Evolutionary conservation across 2,797 vertebrate species (phyloP), one percentile per base, ranked within the genome.

Genomic region (Antennarius maculatus): DNA sequence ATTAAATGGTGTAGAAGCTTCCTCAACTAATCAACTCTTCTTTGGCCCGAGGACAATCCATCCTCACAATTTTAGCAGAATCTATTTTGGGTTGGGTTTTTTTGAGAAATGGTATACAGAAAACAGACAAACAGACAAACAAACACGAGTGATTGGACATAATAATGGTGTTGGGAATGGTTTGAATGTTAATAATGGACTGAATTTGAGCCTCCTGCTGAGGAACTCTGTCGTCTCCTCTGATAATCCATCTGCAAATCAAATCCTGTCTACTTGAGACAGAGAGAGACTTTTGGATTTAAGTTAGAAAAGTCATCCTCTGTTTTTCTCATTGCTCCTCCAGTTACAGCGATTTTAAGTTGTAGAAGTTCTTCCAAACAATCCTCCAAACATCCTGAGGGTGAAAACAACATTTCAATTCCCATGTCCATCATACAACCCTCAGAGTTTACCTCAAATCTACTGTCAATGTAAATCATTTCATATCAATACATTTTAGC

Each of bases 171-270:
- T 5, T 50, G 48, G n/a, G 10, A 12, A 15, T 46, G 14, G 29
- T 23, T 11, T 68, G 63, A 56, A 59, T 50, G 28, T 62, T 76
- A 59, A 74, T 61, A 53, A 56, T 2, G 0, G 29, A 64, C 47
- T 31, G 27, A 55, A 14, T 62, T 15, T 37, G 48, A 66, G 23
- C 17, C 18, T 17, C 16, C 48, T 62, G 45, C 54, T 41, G 17
- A 23, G 8, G 1, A 27, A 60, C 67, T 63, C 5, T 46, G 58
- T 29, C 50, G 53, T 45, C 67, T 62, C 18, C 57, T 53, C 18
- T 72, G 48, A 70, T 62, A 61, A 77, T 70, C 71, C 60, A 64
- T 61, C 61, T 50, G 52, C 50, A 77, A 68, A 77, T 70, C 7
- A 68, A 68, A 65, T 14, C 50, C 31, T 13, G 31, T 60, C 71